These are phyloP conservation scores for Adelosebastes latens DNA, from an alignment of 2,797 vertebrate species.

Conservation along the genomic window DNA sequence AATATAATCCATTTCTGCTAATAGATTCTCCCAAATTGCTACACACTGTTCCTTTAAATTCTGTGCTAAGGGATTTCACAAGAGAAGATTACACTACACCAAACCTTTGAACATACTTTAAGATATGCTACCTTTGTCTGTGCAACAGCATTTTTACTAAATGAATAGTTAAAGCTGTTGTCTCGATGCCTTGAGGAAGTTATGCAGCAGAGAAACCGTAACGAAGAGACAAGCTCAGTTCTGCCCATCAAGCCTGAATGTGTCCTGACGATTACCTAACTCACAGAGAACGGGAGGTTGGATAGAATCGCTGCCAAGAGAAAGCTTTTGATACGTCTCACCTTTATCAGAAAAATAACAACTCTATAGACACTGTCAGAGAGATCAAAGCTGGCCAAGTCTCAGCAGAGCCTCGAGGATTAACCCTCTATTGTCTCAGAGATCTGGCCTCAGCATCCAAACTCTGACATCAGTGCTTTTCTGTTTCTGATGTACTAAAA, in stretches of 20 bases:
- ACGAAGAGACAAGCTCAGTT: conserved; percentile 55
- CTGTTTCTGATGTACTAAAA: neutral
- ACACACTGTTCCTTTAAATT: neutral
- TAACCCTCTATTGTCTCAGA: neutral
- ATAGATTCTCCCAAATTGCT: too few species aligned
- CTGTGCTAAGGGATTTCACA: neutral
- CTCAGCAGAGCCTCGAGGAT: neutral
- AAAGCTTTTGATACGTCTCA: conserved; percentile 21
- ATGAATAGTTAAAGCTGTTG: conserved; percentile 6
- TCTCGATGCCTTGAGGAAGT: conserved; percentile 50
- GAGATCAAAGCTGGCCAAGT: neutral
- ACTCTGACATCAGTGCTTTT: neutral
- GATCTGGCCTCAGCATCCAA: neutral
- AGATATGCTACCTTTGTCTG: neutral
- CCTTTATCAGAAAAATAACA: conserved; percentile 29
- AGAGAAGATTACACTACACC: neutral
- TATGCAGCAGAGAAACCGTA: conserved; percentile 39
- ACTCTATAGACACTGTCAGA: neutral
- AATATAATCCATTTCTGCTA: too few species aligned
- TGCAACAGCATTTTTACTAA: neutral
- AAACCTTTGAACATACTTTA: neutral
- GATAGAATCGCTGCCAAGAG: conserved; percentile 8
- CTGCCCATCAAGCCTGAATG: conserved; percentile 58
- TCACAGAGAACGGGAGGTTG: conserved; percentile 15
- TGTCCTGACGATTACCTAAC: conserved; percentile 52